These are phyloP conservation scores for Uromys caudimaculatus DNA, from an alignment of 2,797 vertebrate genomes.

Conservation along the genomic window DNA sequence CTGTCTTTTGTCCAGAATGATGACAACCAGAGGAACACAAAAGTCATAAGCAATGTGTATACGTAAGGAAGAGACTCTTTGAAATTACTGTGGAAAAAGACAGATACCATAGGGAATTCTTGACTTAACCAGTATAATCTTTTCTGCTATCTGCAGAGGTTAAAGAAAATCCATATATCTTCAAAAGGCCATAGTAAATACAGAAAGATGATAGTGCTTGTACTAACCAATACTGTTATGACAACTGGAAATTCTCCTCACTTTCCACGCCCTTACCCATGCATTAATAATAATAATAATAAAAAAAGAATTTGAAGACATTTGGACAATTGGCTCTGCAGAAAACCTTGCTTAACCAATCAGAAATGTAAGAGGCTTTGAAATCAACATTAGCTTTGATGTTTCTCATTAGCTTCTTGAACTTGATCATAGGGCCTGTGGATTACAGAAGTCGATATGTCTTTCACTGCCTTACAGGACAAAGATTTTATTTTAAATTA, in stretches of 20 bases:
- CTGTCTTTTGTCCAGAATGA: not conserved
- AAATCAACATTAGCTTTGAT: not conserved
- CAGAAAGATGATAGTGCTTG: not conserved
- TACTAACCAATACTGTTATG: not conserved
- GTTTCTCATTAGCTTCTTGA: not conserved
- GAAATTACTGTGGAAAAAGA: not conserved
- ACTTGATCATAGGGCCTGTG: not conserved
- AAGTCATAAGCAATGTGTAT: not conserved
- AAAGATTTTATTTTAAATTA: not conserved
- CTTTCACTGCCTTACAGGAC: not conserved
- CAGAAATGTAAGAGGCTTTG: not conserved
- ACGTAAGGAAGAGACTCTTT: not conserved
- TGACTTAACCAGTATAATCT: not conserved
- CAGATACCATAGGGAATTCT: not conserved
- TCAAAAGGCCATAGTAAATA: not conserved
- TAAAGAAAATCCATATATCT: not conserved
- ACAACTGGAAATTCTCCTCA: not conserved
- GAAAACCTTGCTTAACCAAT: not conserved
- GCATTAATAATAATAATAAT: not conserved
- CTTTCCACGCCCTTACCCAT: not conserved
- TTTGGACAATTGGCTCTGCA: not conserved
- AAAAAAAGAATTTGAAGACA: not conserved
- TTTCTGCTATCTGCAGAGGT: not conserved
- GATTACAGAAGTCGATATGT: not conserved
- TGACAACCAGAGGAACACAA: not conserved